These are phyloP conservation scores for Benitochromis conjunctus DNA, from an alignment of 2,113 vertebrate genomes.

Conservation along the genomic window DNA sequence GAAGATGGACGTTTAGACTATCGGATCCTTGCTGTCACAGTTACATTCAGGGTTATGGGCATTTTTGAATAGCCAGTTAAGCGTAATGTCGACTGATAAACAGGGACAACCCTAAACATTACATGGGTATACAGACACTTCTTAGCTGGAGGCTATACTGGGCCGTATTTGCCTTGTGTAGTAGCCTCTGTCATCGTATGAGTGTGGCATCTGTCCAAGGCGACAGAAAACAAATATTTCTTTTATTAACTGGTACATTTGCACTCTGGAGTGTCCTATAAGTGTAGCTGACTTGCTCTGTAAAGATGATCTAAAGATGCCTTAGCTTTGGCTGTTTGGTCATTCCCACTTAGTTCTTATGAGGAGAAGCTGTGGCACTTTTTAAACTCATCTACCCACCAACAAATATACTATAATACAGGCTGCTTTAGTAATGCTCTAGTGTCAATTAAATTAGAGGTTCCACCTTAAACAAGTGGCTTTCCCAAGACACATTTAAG, in stretches of 20 bases:
- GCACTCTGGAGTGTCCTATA: neutral
- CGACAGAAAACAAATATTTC: neutral
- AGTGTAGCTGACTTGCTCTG: neutral
- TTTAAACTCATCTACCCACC: neutral
- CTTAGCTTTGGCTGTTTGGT: neutral
- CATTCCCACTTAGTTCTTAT: neutral
- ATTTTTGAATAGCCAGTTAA: neutral
- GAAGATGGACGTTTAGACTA: slow-evolving; percentile 11
- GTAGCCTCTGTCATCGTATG: neutral
- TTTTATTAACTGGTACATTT: neutral
- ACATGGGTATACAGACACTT: neutral
- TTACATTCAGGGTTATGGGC: neutral
- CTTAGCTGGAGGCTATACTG: neutral
- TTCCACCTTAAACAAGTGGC: neutral
- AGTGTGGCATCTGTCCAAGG: neutral
- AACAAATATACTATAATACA: neutral
- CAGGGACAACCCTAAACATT: neutral
- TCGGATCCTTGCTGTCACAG: neutral
- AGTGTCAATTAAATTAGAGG: neutral
- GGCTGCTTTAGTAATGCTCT: neutral
- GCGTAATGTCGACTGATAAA: neutral
- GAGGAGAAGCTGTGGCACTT: neutral
- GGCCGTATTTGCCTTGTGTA: neutral
- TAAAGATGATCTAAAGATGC: neutral
- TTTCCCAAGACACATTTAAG: neutral